Evolutionary conservation across 1,140 invertebrate species (phyloP).

Genomic region (Acromyrmex echinatior): DNA sequence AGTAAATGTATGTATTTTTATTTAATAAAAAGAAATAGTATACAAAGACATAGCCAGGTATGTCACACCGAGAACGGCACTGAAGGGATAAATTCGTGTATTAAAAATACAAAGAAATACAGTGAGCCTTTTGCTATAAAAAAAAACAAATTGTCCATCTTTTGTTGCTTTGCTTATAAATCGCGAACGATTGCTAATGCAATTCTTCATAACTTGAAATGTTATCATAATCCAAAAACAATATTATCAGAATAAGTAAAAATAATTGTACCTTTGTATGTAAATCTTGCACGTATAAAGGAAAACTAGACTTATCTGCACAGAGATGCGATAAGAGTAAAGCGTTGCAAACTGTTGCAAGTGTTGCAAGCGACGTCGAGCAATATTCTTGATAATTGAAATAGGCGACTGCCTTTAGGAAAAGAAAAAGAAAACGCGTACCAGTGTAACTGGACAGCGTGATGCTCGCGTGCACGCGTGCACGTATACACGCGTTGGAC

Average conservation of each 20-base stretch:
- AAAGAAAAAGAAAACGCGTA: background rate
- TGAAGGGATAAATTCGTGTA: background rate
- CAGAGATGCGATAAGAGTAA: background rate
- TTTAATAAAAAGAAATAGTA: too few relatives aligned
- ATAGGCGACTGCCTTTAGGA: background rate
- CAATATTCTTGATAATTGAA: background rate
- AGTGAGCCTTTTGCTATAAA: background rate
- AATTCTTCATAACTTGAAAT: background rate
- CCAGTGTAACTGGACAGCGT: background rate
- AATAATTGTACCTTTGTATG: too few relatives aligned
- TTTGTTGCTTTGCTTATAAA: background rate
- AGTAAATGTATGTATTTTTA: too few relatives aligned
- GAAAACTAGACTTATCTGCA: background rate
- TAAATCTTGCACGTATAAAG: background rate
- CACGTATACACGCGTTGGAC: background rate
- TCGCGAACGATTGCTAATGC: too few relatives aligned
- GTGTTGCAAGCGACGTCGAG: background rate
- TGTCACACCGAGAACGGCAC: too few relatives aligned
- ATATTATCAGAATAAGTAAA: too few relatives aligned
- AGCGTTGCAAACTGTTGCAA: background rate
- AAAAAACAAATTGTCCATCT: background rate
- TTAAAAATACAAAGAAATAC: background rate
- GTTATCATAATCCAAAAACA: too few relatives aligned
- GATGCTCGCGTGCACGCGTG: background rate
- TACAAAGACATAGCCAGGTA: too few relatives aligned